phyloP scores from a whole-genome alignment of 2,797 vertebrate genomes.

The Rhynchonycteris naso region DNA sequence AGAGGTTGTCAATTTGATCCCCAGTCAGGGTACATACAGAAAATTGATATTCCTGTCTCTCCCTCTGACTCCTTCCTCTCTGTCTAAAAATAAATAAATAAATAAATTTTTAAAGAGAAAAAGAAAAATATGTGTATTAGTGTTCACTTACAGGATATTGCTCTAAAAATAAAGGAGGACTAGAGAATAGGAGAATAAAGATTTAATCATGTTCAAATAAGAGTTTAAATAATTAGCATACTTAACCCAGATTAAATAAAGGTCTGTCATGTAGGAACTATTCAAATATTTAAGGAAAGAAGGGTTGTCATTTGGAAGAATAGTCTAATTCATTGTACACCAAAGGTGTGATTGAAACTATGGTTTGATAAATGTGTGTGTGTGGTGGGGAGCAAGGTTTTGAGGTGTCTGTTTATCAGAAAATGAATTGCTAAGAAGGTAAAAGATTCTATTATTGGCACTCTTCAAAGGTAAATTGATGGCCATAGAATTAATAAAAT shows the following conservation, averaged over 20 bases:
- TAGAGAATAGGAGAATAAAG: constrained; percentile 9
- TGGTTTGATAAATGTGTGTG: not conserved
- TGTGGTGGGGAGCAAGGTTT: not conserved
- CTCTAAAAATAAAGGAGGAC: constrained; percentile 3
- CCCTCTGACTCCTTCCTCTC: not conserved
- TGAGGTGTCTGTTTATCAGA: constrained; percentile 29
- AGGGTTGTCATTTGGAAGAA: constrained; percentile 17
- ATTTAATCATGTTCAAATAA: not conserved
- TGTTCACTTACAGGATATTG: not conserved
- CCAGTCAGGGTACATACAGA: not conserved
- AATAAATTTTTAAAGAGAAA: not conserved
- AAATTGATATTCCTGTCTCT: not conserved
- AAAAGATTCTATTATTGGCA: not conserved
- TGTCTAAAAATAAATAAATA: not conserved
- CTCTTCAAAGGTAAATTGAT: constrained; percentile 42
- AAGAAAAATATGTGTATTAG: not conserved
- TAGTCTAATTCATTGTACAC: not conserved
- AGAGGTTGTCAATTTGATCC: not conserved
- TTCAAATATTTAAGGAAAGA: constrained; percentile 43
- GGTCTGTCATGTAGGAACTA: not conserved
- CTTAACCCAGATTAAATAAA: constrained; percentile 29
- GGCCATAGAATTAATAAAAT: constrained; percentile 4
- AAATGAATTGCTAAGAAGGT: not conserved
- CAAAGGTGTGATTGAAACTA: constrained; percentile 27
- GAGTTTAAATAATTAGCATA: constrained; percentile 22